Evolutionary conservation across 1,140 invertebrate genomes (phyloP), one percentile per base, ranked within the genome.

Genomic region (Bombus balteatus): DNA sequence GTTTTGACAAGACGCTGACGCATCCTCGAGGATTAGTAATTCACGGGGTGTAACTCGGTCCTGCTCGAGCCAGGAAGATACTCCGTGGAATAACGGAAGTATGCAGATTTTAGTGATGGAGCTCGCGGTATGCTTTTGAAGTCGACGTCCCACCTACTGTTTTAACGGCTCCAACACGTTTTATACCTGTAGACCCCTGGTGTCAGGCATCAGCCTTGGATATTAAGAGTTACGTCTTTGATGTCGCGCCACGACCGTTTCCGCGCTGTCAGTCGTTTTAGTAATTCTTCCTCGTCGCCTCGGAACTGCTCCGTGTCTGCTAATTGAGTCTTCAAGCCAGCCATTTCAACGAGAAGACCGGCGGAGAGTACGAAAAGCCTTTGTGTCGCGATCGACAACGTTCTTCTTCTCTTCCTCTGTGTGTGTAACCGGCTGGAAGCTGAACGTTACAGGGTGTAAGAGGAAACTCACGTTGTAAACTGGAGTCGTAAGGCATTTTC

Each of bases 21-120:
- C 73, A 76, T 88, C 87, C 87, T 84, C 57, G 39, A 59, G 68
- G 76, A 82, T 73, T 89, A 73, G 77, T 85, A 78, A 88, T 89
- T 89, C 81, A 88, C 76, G 71, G 43, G 86, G 22, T 80, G 74
- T 79, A 82, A 86, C 41, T 22, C 57, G 53, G 71, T 1, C 8
- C 1, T 6, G 47, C 18, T 53, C 47, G 47, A 74, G 28, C 66
- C 47, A 76, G n/a, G 66, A 65, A 68, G 65, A 85, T 18, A 83
- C 70, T 62, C 79, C 25, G 57, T 75, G 81, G 41, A 70, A 88
- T 37, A 47, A 59, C 32, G 53, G 15, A 79, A 84, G 85, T 86
- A 79, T 68, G 79, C 79, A 34, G 70, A 82, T 62, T 78, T 72
- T 75, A 10, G 34, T 25, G 32, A 41, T 43, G n/a, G 12, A 18